These are phyloP conservation scores for Spheniscus mendiculus DNA, from an alignment of 2,113 vertebrate genomes.

Conservation along the genomic window DNA sequence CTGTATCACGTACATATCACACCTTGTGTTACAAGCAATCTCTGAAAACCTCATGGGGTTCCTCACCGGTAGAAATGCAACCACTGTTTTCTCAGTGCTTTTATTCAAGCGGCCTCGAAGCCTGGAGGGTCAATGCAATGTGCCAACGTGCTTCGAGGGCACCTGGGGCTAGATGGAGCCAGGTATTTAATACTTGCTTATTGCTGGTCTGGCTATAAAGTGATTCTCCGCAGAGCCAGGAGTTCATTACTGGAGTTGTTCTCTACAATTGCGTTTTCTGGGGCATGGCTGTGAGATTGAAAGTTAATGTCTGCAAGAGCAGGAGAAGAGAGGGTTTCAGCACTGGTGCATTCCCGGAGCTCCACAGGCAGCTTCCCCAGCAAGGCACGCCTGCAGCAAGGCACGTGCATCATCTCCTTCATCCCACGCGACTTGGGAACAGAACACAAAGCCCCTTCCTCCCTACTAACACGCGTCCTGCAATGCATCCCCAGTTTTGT, in stretches of 20 bases:
- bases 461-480: background rate
- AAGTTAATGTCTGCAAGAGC: background rate
- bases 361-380: background rate
- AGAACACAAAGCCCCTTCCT: background rate
- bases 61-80: background rate
- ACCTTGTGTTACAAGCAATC: background rate
- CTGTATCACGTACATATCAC: accelerated
- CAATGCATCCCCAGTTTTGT: background rate
- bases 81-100: background rate
- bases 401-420: accelerated
- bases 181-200: background rate
- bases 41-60: accelerated
- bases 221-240: background rate
- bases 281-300: background rate
- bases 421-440: background rate
- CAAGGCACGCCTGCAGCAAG: background rate
- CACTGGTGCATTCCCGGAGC: accelerated
- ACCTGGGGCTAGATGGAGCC: background rate
- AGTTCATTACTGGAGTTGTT: background rate
- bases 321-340: background rate
- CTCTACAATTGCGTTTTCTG: background rate
- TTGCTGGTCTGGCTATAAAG: background rate
- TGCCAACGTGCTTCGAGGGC: background rate
- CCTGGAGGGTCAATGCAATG: background rate
- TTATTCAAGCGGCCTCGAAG: background rate